Conservation (phyloP, 1,140 invertebrate genomes). For the Sycophaga agraensis region DNA sequence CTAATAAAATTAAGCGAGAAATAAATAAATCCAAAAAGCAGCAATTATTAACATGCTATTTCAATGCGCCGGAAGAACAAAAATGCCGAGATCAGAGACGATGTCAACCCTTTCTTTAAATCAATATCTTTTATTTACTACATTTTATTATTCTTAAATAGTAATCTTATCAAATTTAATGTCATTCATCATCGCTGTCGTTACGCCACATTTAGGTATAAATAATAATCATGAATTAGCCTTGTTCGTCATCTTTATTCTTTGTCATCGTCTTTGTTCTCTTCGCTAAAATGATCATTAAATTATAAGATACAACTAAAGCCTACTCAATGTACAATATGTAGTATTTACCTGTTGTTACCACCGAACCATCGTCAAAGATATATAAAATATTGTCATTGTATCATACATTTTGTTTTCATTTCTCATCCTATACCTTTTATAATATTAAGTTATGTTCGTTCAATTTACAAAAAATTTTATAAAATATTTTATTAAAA, state of each 20-base stretch:
- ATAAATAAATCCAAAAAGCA: slow-evolving; percentile 39
- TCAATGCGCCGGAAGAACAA: slow-evolving; percentile 31
- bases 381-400: slow-evolving; percentile 61
- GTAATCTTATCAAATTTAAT: too few relatives aligned
- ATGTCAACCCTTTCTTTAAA: too few relatives aligned
- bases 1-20: slow-evolving; percentile 40
- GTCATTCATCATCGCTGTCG: slow-evolving; percentile 29
- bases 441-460: too few relatives aligned
- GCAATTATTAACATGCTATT: slow-evolving; percentile 38
- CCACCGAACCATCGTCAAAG: slow-evolving; percentile 60
- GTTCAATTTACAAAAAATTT: too few relatives aligned
- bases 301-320: slow-evolving; percentile 56
- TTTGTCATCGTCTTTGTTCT: slow-evolving; percentile 35
- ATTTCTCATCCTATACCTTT: slow-evolving; percentile 5
- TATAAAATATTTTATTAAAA: too few relatives aligned
- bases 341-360: slow-evolving; percentile 62
- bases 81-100: slow-evolving; percentile 36
- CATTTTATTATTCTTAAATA: too few relatives aligned
- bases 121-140: too few relatives aligned
- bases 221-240: not conserved
- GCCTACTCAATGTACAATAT: slow-evolving; percentile 61
- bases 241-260: slow-evolving; percentile 22
- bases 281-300: slow-evolving; percentile 37
- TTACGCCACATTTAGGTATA: slow-evolving; percentile 15
- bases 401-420: slow-evolving; percentile 43